Evolutionary conservation across 1,140 invertebrate genomes (phyloP).

Genomic region (Lucilia sericata): DNA sequence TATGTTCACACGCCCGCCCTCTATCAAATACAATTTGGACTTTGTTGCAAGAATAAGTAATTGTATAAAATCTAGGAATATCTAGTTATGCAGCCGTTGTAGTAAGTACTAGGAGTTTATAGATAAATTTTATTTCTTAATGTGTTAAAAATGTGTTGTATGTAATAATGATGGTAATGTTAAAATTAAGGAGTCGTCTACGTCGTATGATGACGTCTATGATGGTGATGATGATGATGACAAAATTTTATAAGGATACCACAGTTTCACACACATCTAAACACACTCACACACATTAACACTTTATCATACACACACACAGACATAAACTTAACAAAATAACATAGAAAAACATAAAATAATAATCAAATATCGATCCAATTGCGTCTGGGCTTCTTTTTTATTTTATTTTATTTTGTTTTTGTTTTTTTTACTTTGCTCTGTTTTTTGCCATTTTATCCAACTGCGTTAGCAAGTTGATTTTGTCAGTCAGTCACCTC

Average conservation of each 20-base stretch:
- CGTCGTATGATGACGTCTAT: background rate
- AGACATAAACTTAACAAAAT: background rate
- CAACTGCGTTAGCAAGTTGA: conserved; percentile 25
- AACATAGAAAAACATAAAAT: conserved; percentile 41
- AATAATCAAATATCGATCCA: conserved; percentile 67
- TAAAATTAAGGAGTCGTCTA: too few species aligned
- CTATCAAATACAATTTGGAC: background rate
- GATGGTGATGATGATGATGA: conserved; percentile 3
- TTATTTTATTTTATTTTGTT: background rate
- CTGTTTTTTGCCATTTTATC: conserved; percentile 34
- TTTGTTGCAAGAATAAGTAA: background rate
- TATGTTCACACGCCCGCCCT: too few species aligned
- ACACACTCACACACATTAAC: background rate
- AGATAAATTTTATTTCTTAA: background rate
- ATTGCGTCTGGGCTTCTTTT: conserved; percentile 59
- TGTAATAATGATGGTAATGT: background rate
- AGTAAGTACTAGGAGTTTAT: background rate
- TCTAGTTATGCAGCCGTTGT: background rate
- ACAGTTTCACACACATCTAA: background rate
- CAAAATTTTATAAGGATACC: conserved; percentile 15
- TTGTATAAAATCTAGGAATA: background rate
- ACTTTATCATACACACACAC: background rate
- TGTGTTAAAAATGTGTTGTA: conserved; percentile 10
- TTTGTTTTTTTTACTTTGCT: background rate
- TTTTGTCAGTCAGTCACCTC: conserved; percentile 28